Conservation (phyloP, 2,113 vertebrate species). For the Anoplopoma fimbria region DNA sequence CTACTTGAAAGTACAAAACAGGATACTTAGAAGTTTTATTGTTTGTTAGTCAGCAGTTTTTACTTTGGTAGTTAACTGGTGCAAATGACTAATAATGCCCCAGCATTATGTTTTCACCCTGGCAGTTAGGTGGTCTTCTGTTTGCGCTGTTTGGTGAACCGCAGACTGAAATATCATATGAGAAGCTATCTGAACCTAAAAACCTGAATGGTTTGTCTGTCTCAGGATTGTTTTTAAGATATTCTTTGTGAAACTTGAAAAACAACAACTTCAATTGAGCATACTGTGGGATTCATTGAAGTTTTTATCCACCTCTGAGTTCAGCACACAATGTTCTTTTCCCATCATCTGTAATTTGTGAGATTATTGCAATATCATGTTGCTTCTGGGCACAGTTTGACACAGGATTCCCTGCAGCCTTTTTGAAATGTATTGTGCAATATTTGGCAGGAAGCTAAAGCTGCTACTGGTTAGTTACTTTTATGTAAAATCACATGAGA, state of each 20-base stretch:
- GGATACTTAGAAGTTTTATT: neutral
- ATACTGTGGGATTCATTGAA: neutral
- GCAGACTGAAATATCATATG: neutral
- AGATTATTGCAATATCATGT: constrained; percentile 16
- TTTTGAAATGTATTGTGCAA: neutral
- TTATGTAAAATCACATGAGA: neutral
- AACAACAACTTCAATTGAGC: neutral
- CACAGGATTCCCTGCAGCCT: neutral
- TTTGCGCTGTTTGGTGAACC: neutral
- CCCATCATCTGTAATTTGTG: constrained; percentile 5
- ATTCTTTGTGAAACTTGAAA: constrained; percentile 14
- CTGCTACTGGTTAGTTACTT: constrained; percentile 2
- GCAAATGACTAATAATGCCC: neutral
- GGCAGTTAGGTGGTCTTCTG: neutral
- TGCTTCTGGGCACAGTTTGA: constrained; percentile 22
- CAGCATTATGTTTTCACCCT: neutral
- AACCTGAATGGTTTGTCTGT: neutral
- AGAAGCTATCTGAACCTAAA: neutral
- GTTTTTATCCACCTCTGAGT: neutral
- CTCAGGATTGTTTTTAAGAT: neutral
- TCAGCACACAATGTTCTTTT: neutral
- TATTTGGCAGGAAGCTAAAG: neutral
- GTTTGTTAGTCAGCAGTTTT: neutral
- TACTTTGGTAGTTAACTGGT: neutral
- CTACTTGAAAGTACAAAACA: neutral